Base-by-base conservation (phyloP, 2,797 vertebrate species). In the Poeciliopsis gracilis region DNA sequence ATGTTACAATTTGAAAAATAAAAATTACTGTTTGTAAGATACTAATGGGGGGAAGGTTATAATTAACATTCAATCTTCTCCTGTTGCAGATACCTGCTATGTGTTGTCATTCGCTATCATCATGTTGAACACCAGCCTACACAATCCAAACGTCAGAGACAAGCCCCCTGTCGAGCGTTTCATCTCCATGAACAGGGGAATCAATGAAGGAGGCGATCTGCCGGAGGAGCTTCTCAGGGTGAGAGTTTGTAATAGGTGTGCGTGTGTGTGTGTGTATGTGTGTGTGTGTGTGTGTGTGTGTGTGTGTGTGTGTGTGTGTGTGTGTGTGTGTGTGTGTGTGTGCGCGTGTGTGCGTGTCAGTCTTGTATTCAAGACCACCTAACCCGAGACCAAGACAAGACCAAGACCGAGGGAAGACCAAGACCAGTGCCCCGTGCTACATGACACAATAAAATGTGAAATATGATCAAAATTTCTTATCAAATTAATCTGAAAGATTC, bases 91-190 rank as follows among this genome's bases (percentile, higher is more conserved):
- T 89, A 99, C 98, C 0, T 99, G 98, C 94, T 99, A 99, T 0
- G 97, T 99, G 82, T 95, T 99, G 66, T 99, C 98, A 0, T 99
- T 99, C 15, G 98, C 98, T 0, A 98, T 99, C 95, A 99, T 99
- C 90, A 99, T 99, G 98, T 95, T 99, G 76, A 99, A 99, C 89
- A 99, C 98, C 91, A 99, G 98, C 87, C 96, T 99, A 75, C 98
- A 99, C 88, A 99, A 99, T 93, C 98, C 98, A 81, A 99, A 99
- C 0, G 98, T 99, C 55, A 92, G 97, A 81, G 98, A 99, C 95
- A 99, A 99, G 85, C 97, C 98, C 57, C 96, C 97, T 0, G 97
- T 97, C 7, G 98, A 99, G 94, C 96, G 98, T 47, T 99, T 99
- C 82, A 97, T 99, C 95, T 96, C 96, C 78, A 99, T 99, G 98